Evolutionary conservation across 37 sponge, comb jelly and placozoan genomes (phyloP), one percentile per base, ranked within the genome.

Genomic region (Agelas oroides): DNA sequence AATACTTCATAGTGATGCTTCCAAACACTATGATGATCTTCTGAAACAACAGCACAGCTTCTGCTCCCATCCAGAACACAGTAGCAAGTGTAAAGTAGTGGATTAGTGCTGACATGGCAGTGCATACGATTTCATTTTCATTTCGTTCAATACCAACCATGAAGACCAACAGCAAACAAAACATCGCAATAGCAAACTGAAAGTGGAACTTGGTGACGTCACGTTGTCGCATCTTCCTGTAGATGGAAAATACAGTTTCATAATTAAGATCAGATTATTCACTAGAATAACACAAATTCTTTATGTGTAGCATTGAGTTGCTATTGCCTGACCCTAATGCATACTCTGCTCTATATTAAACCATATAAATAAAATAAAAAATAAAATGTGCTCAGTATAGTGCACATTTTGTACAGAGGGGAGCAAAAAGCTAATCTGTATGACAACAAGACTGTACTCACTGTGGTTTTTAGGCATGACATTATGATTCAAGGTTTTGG

Each of bases 51-150:
- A 75, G 63, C 24, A 84, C 35, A 31, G 84, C 75, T 1, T 83
- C 75, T 35, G 70, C 70, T 20, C 76, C 84, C 77, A 77, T 83
- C 84, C 84, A 83, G 31, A 52, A 25, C 21, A 76, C 30, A 31
- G 61, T 25, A 32, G 77, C 54, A 15, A 83, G 57, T 2, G 62
- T 71, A 36, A 83, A 83, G 84, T 83, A 83, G 75, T 54, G 84
- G n/a, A 83, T 54, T 17, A 84, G 65, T 24, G 59, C 54, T 32
- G 71, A 73, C 33, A 61, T 24, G 59, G 65, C 66, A 54, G 55
- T 84, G 85, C 85, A 84, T 15, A 59, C 68, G 27, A 20, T 53
- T 13, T 63, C 27, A 38, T 57, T 77, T 20, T 59, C 65, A 23
- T 41, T 65, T 24, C 78, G 78, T 3, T 78, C 78, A 5, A 84